A percentile compares a stretch with the other conserved stretches of the same genome.
Evolutionary conservation across 2,888 invertebrate genomes (phyloP).

Genomic region (Callyntrura sp.): DNA sequence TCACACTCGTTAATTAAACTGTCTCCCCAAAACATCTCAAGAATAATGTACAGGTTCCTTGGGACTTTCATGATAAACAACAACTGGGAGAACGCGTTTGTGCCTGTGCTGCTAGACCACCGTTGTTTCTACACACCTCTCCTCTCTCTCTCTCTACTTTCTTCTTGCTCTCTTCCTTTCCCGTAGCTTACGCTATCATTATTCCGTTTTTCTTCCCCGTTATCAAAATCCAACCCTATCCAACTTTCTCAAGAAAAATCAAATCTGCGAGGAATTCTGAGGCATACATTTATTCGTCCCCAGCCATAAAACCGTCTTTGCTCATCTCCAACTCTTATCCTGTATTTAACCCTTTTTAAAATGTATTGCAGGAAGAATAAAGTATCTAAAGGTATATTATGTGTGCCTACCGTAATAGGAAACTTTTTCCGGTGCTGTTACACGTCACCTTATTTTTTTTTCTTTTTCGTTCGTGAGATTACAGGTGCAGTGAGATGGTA

Average conservation of each 20-base stretch:
- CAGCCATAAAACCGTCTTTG: slow-evolving; percentile 77
- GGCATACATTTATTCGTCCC: slow-evolving; percentile 78
- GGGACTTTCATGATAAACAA: slow-evolving; percentile 84
- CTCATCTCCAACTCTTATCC: slow-evolving; percentile 65
- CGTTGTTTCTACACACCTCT: slow-evolving; percentile 24
- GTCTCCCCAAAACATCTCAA: slow-evolving; percentile 84
- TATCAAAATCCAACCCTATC: slow-evolving; percentile 49
- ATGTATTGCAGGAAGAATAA: slow-evolving; percentile 53
- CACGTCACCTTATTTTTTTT: slow-evolving; percentile 58
- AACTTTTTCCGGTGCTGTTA: slow-evolving; percentile 49
- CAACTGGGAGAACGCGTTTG: slow-evolving; percentile 81
- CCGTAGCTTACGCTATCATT: slow-evolving; percentile 14
- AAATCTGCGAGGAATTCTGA: slow-evolving; percentile 79
- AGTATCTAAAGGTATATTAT: neutral
- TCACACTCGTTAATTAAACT: slow-evolving; percentile 84
- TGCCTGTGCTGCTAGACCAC: slow-evolving; percentile 35
- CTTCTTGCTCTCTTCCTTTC: neutral
- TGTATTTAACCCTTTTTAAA: slow-evolving; percentile 63
- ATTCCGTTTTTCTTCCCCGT: neutral
- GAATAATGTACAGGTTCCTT: slow-evolving; percentile 84
- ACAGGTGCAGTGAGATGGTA: slow-evolving; percentile 38
- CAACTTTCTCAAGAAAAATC: slow-evolving; percentile 76
- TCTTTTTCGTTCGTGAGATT: slow-evolving; percentile 51
- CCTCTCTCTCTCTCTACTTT: neutral
- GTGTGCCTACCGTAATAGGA: slow-evolving; percentile 23